Evolutionary conservation across 2,113 vertebrate genomes (phyloP), one percentile per base, ranked within the genome.

Genomic region (Limnothrissa miodon): DNA sequence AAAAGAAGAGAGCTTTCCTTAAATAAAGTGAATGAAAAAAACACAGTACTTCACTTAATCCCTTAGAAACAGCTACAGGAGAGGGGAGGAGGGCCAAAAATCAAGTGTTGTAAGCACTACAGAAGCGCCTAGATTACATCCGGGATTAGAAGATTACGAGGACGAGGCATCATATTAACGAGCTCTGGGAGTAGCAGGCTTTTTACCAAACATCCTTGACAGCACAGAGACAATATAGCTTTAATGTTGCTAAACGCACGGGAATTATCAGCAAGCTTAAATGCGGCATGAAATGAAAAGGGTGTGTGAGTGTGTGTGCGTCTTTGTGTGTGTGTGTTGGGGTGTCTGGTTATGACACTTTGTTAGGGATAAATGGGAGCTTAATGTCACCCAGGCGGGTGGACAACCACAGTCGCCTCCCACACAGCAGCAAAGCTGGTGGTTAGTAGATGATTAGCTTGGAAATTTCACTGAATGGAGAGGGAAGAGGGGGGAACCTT

Each of bases 101-200:
- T 5, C 51, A 66, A 66, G 59, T 29, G 59, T 33, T 66, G 25
- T 66, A 33, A 29, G 29, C n/a, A 15, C 8, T 2, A 25, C 25
- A 66, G 59, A 66, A 29, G 25, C 59, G 29, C 25, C 59, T 33
- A 1, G 11, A 66, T 66, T 25, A 66, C 59, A 74, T n/a, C 74
- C 48, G 82, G 78, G 84, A 88, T 89, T 85, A 88, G 44, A 44
- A 83, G 80, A 85, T 79, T 56, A 85, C 53, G 82, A 74, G 33
- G 1, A 9, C 74, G 66, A 48, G 21, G 83, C 83, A 83, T 83
- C 80, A 80, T 53, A 45, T 88, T 86, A 80, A 90, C n/a, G 11
- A 84, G 80, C 45, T 23, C 51, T 19, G 39, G 45, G 48, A 80
- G 46, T 8, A 33, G 5, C 23, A 56, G 62, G 45, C 19, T n/a